Conservation (phyloP, 2,888 invertebrate species). For the Lasioglossum marginatum region DNA sequence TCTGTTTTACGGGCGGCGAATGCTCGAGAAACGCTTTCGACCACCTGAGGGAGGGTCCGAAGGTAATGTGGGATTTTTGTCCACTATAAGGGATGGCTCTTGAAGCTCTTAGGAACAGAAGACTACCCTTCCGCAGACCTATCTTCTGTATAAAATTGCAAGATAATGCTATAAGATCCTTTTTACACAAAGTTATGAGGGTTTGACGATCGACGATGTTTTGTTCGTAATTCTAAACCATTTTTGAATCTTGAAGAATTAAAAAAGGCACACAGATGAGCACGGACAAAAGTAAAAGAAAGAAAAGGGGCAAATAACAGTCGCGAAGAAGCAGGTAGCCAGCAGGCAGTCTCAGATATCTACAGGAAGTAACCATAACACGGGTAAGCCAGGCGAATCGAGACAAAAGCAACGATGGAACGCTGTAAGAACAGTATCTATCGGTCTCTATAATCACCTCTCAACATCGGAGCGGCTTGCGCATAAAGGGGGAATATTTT, state of each 20-base stretch:
- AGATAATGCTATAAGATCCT: background rate
- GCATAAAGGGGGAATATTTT: background rate
- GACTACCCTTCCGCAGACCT: background rate
- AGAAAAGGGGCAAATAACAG: background rate
- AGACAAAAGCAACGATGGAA: background rate
- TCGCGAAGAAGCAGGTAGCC: background rate
- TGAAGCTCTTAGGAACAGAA: background rate
- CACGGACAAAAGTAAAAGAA: background rate
- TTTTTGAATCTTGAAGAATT: too few relatives aligned
- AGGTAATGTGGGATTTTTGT: background rate
- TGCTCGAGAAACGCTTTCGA: background rate
- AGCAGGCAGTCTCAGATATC: background rate
- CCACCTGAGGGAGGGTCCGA: background rate
- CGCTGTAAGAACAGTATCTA: background rate
- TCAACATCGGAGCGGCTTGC: background rate
- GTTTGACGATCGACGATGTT: too few relatives aligned
- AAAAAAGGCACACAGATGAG: background rate
- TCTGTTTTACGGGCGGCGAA: background rate
- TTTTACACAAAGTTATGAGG: background rate
- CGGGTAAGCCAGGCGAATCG: background rate
- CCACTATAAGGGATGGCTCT: background rate
- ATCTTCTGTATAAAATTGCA: background rate
- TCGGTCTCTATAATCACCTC: background rate
- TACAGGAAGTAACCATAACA: background rate
- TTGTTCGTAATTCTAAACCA: too few relatives aligned